phyloP scores from a whole-genome alignment of 2,888 invertebrate genomes.

The Tanaodytes sp. region DNA sequence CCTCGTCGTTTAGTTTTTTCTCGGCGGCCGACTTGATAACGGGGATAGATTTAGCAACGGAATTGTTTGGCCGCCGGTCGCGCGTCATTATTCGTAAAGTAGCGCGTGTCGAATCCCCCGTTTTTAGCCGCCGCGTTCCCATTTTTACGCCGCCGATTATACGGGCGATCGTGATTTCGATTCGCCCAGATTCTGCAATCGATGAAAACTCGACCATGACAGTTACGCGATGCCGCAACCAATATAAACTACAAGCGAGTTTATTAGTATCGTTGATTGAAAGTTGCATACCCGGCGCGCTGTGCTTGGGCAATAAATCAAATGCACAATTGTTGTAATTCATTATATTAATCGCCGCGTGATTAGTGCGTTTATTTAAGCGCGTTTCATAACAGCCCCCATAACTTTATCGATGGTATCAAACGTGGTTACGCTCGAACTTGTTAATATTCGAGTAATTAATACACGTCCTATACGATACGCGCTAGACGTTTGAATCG shows the following conservation, averaged over 20 bases:
- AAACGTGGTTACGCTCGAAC: neutral
- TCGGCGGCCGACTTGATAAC: constrained; percentile 7
- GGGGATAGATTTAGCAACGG: constrained; percentile 22
- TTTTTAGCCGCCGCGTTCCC: constrained; percentile 11
- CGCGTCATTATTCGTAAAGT: constrained; percentile 31
- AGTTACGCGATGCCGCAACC: neutral
- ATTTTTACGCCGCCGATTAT: constrained; percentile 17
- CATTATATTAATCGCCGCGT: constrained; percentile 33
- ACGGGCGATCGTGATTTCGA: constrained; percentile 17
- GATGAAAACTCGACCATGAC: constrained; percentile 27
- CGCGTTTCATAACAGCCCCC: constrained; percentile 25
- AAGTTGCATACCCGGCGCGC: constrained; percentile 3
- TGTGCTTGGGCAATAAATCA: constrained; percentile 24
- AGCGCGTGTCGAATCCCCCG: constrained; percentile 32
- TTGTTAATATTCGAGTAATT: constrained; percentile 23
- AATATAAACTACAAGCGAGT: no score
- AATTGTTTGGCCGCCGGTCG: constrained; percentile 11
- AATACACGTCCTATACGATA: constrained; percentile 13
- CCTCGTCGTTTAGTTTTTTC: constrained; percentile 35
- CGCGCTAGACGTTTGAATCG: constrained; percentile 5
- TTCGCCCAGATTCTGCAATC: constrained; percentile 16
- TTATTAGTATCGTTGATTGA: constrained; percentile 14
- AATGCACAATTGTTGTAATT: constrained; percentile 25
- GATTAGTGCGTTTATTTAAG: constrained; percentile 15
- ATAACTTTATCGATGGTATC: constrained; percentile 30